These are phyloP conservation scores for Sebastes kiyomatsui DNA, from an alignment of 2,797 vertebrate genomes.

Conservation along the genomic window DNA sequence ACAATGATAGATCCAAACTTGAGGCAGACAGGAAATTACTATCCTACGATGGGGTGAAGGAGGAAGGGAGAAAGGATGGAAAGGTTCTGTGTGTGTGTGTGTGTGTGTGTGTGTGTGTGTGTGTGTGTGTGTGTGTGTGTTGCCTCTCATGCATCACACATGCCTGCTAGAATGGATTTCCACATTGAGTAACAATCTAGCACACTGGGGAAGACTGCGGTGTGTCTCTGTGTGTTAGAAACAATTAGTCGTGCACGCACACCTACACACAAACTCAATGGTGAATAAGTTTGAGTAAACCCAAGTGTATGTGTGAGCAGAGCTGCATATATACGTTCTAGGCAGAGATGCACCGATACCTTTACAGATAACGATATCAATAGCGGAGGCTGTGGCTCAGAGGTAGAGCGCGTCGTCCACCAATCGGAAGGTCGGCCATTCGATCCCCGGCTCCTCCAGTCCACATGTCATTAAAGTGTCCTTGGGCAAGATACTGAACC, in stretches of 20 bases:
- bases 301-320: neutral
- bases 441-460: too few relatives aligned
- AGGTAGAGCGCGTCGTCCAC: too few relatives aligned
- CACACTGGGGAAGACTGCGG: slow-evolving; percentile 2
- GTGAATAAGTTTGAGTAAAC: neutral
- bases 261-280: slow-evolving; percentile 7
- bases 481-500: too few relatives aligned
- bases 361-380: too few relatives aligned
- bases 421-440: too few relatives aligned
- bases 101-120: neutral
- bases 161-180: slow-evolving; percentile 32
- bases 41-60: slow-evolving; percentile 4
- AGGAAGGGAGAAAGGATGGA: neutral
- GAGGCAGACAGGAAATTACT: slow-evolving; percentile 41
- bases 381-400: too few relatives aligned
- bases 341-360: too few relatives aligned
- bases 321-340: neutral
- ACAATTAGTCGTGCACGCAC: slow-evolving; percentile 11
- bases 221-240: slow-evolving; percentile 14
- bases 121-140: neutral
- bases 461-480: too few relatives aligned
- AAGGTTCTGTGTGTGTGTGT: neutral
- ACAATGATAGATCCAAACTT: slow-evolving; percentile 17
- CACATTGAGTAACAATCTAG: slow-evolving; percentile 14
- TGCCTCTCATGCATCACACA: slow-evolving; percentile 17